Evolutionary conservation across 2,888 invertebrate species (phyloP).

Genomic region (Brachypalpus laphriformis): DNA sequence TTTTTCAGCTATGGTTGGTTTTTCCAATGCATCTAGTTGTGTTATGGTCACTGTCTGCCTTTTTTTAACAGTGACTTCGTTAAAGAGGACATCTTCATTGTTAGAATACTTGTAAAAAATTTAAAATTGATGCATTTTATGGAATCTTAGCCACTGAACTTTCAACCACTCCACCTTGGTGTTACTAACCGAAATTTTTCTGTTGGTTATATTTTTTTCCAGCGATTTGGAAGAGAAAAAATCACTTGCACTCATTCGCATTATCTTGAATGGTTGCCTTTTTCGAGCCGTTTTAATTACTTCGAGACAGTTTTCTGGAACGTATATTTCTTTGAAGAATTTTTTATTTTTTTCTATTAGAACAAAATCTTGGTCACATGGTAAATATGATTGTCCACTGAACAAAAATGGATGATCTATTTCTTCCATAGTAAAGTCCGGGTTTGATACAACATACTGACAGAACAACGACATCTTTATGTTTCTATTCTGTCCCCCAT

Average conservation of each 20-base stretch:
- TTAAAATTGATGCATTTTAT: background rate
- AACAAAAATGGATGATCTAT: background rate
- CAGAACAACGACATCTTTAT: slow-evolving; percentile 4
- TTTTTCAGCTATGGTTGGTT: background rate
- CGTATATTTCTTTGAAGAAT: slow-evolving; percentile 22
- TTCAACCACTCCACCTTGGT: slow-evolving; percentile 31
- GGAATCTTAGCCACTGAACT: too few species aligned
- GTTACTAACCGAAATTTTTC: slow-evolving; percentile 23
- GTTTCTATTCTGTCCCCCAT: too few species aligned
- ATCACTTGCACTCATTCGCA: slow-evolving; percentile 12
- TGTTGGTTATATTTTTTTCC: slow-evolving; percentile 12
- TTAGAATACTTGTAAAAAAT: background rate
- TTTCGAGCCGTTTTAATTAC: slow-evolving; percentile 18
- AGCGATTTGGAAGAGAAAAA: too few species aligned
- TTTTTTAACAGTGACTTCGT: background rate
- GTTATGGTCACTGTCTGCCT: background rate
- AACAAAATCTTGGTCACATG: slow-evolving; percentile 40
- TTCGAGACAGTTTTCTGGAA: slow-evolving; percentile 16
- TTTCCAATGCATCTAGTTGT: background rate
- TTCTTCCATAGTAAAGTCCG: background rate
- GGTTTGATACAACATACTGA: background rate
- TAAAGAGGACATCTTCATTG: background rate
- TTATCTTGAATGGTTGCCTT: slow-evolving; percentile 20
- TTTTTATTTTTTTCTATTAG: slow-evolving; percentile 40
- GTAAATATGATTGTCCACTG: slow-evolving; percentile 16